Base-by-base conservation (phyloP, 2,113 vertebrate genomes). In the Alexandromys fortis region DNA sequence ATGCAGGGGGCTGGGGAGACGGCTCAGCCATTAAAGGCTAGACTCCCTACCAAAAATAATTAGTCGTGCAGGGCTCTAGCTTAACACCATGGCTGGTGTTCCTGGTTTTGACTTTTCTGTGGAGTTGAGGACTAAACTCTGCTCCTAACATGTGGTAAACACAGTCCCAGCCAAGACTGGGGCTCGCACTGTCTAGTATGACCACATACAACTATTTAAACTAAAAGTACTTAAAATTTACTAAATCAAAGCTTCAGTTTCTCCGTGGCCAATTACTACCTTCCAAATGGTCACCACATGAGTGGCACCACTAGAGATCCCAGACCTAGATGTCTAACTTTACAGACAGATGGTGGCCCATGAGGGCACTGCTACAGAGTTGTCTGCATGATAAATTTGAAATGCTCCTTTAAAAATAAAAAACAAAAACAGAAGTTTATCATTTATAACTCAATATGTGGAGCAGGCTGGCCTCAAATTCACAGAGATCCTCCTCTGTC, bases 221-320 rank as follows among this genome's bases (percentile, higher is more conserved):
- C 52, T 42, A 83, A 95, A 90, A 83, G 38, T 35, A 77, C 81
- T 8, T 87, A 94, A 92, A 92, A 55, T 78, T n/a, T 49, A 38
- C 55, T 72, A 72, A 82, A 68, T 21, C n/a, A 65, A 89, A 96
- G 63, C 35, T 63, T 65, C 91, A 24, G 35, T 72, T 73, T 86
- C 58, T 82, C 73, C 72, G 33, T 26, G 58, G 45, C 26, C 21
- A 38, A n/a, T 73, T 49, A 42, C 35, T 42, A 85, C 35, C 26
- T 63, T 94, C 81, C 58, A 85, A 77, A 81, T 52, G 17, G 42
- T 85, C 6, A 81, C 78, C 28, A 16, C 35, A 67, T 65, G 72
- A 61, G 49, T 30, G 81, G 33, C 12, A 42, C 77, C 76, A 24
- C 0, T 28, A 14, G 63, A 93, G 1, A 85, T 35, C 77, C 67